Evolutionary conservation across 2,888 invertebrate genomes (phyloP).

Genomic region (Andrena dorsata): DNA sequence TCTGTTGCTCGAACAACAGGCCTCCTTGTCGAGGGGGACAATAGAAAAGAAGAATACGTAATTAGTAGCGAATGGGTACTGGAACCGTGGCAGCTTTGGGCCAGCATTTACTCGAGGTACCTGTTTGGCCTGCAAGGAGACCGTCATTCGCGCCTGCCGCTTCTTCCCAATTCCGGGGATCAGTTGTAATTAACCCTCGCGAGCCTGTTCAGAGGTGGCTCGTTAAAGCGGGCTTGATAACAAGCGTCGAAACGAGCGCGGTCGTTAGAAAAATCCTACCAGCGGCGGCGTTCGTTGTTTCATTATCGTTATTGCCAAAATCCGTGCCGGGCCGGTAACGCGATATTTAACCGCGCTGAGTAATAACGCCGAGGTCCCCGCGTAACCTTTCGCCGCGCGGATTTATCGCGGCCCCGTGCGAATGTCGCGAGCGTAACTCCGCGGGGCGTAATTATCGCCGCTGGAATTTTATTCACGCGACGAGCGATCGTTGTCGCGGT

Average conservation of each 20-base stretch:
- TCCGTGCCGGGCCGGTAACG: constrained; percentile 40
- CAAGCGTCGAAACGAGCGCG: constrained; percentile 51
- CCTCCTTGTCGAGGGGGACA: constrained; percentile 29
- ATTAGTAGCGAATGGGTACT: constrained; percentile 74
- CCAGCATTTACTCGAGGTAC: neutral
- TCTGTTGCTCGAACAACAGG: constrained; percentile 73
- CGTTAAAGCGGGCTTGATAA: constrained; percentile 49
- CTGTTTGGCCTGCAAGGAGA: constrained; percentile 47
- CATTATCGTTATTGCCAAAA: constrained; percentile 62
- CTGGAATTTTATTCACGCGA: constrained; percentile 16
- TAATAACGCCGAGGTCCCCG: constrained; percentile 46
- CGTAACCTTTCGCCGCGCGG: constrained; percentile 41
- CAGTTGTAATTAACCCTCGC: constrained; percentile 62
- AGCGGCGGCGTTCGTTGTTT: constrained; percentile 38
- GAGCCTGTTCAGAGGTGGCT: constrained; percentile 1
- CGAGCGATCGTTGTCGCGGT: constrained; percentile 4
- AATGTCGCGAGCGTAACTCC: constrained; percentile 48
- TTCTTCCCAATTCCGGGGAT: constrained; percentile 58
- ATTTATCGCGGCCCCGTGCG: constrained; percentile 48
- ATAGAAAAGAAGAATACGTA: constrained; percentile 73
- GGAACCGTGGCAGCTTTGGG: constrained; percentile 54
- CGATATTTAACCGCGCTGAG: constrained; percentile 56
- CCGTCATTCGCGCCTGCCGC: constrained; percentile 57
- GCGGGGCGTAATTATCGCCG: constrained; percentile 48
- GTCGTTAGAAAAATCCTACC: constrained; percentile 51